phyloP scores from a whole-genome alignment of 1,140 invertebrate genomes.

The Drosophila neocordata region DNA sequence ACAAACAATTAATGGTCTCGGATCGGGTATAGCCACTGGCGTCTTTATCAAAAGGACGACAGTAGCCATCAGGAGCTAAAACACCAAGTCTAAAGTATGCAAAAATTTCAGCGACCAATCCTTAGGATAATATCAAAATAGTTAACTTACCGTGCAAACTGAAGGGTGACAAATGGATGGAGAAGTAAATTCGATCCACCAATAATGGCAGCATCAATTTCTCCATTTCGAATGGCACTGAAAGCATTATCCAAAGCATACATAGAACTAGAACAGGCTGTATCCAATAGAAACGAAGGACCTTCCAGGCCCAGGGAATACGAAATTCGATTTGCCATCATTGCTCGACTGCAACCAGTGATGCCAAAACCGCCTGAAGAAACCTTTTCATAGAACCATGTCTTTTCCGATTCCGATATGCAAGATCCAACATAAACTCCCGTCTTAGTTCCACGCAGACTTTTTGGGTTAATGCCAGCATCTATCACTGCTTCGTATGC shows the following conservation, averaged over 20 bases:
- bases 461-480: conserved; percentile 82
- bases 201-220: conserved; percentile 94
- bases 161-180: conserved; percentile 93
- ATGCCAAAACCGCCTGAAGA: conserved; percentile 86
- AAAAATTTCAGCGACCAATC: neutral
- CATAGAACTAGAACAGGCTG: conserved; percentile 95
- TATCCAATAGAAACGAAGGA: conserved; percentile 93
- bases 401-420: conserved; percentile 89
- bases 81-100: conserved; percentile 88
- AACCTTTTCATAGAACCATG: conserved; percentile 87
- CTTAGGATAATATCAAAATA: neutral
- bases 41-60: conserved; percentile 94
- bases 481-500: conserved; percentile 83
- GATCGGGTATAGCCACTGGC: conserved; percentile 90
- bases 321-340: conserved; percentile 96
- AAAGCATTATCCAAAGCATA: conserved; percentile 93
- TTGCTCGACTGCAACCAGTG: conserved; percentile 93
- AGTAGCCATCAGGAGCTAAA: conserved; percentile 91
- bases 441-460: conserved; percentile 87
- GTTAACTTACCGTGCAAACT: conserved; percentile 87
- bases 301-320: conserved; percentile 88
- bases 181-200: conserved; percentile 92
- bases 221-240: conserved; percentile 88
- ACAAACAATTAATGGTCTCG: conserved; percentile 90
- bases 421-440: conserved; percentile 91